These are phyloP conservation scores for Rhynchomys soricoides DNA, from an alignment of 2,113 vertebrate genomes.

Conservation along the genomic window DNA sequence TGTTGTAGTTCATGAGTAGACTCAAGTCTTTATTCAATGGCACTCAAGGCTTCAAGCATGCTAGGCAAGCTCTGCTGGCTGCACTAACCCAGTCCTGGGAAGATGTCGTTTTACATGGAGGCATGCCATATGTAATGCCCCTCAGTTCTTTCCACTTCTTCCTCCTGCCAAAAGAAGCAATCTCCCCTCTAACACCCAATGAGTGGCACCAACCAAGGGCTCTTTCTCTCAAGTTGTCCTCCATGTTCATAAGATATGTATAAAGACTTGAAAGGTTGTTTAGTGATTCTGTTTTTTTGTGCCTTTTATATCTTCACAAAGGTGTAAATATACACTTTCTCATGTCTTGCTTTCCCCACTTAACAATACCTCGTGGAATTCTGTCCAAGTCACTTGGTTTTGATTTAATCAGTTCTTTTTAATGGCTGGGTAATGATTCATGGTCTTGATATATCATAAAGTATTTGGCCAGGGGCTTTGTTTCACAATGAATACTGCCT, in stretches of 20 bases:
- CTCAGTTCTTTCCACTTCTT: not conserved
- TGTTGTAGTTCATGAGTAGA: not conserved
- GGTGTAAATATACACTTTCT: not conserved
- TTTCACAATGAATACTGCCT: conserved; percentile 1
- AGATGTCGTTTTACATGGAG: not conserved
- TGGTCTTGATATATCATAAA: not conserved
- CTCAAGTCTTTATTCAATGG: not conserved
- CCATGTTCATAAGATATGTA: not conserved
- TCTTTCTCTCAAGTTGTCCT: not conserved
- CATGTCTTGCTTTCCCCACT: not conserved
- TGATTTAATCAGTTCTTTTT: conserved; percentile 37
- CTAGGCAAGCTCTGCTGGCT: not conserved
- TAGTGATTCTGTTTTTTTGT: not conserved
- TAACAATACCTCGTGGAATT: not conserved
- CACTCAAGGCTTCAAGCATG: not conserved
- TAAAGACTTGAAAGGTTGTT: not conserved
- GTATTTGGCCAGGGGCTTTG: conserved; percentile 39
- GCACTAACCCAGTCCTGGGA: not conserved
- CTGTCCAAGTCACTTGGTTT: conserved; percentile 20
- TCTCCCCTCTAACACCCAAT: not conserved
- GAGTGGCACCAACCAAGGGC: not conserved
- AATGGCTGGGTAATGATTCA: conserved; percentile 13
- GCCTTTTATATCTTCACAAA: conserved; percentile 1
- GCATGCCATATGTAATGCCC: not conserved
- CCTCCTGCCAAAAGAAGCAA: not conserved